Conservation (phyloP, 64 coral and sea anemone species). For the Porites lutea region DNA sequence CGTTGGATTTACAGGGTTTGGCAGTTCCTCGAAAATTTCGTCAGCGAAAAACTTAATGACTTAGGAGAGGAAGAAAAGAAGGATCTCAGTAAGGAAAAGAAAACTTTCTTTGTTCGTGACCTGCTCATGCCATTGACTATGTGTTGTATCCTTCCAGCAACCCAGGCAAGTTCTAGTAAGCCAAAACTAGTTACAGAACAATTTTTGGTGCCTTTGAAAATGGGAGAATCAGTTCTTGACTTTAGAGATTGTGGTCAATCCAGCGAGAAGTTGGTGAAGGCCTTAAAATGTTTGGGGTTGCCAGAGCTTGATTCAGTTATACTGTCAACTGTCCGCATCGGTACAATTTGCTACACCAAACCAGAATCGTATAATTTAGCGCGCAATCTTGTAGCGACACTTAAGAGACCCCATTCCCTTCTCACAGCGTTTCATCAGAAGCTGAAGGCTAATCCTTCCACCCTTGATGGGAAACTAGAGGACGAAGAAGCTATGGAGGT, state of each 20-base stretch:
- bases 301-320: neutral
- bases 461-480: neutral
- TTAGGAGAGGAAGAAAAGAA: too few relatives aligned
- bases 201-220: neutral
- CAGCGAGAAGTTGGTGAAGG: neutral
- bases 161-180: too few relatives aligned
- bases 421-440: constrained; percentile 7
- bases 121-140: neutral
- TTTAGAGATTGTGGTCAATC: neutral
- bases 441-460: neutral
- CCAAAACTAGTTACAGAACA: constrained; percentile 5
- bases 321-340: neutral
- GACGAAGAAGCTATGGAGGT: neutral
- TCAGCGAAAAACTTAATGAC: neutral
- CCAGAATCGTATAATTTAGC: neutral
- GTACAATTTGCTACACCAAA: neutral
- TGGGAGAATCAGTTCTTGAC: constrained; percentile 28
- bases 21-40: constrained; percentile 2
- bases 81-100: neutral
- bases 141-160: constrained; percentile 53
- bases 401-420: constrained; percentile 5
- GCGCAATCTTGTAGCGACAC: neutral
- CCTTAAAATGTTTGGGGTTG: neutral
- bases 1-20: constrained; percentile 41
- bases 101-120: neutral